Evolutionary conservation across 2,888 invertebrate genomes (phyloP).

Genomic region (Chromoteleia sp.): DNA sequence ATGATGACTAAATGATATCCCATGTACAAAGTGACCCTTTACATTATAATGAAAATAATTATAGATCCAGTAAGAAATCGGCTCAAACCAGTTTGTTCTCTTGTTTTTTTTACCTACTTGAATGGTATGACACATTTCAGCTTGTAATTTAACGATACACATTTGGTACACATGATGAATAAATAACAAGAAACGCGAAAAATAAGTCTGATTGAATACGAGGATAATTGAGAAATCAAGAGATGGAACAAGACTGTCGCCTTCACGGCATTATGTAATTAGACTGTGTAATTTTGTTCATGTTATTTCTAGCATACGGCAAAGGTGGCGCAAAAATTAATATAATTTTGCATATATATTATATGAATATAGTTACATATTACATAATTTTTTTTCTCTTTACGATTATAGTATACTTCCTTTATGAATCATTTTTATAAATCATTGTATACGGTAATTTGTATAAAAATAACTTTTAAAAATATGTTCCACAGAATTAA

Average conservation of each 20-base stretch:
- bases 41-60: constrained; percentile 62
- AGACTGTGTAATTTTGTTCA: constrained; percentile 17
- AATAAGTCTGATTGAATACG: constrained; percentile 53
- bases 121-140: constrained; percentile 51
- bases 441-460: no score
- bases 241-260: constrained; percentile 31
- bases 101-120: constrained; percentile 32
- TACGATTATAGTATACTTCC: no score
- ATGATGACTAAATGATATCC: constrained; percentile 62
- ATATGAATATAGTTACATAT: no score
- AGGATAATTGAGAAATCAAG: constrained; percentile 50
- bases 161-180: constrained; percentile 51
- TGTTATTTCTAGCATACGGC: constrained; percentile 30
- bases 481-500: no score
- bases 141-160: constrained; percentile 44
- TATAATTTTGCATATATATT: no score
- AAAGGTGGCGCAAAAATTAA: background rate
- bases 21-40: constrained; percentile 63
- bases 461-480: no score
- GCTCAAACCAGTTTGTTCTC: constrained; percentile 62
- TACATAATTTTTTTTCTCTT: no score
- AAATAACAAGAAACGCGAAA: constrained; percentile 44
- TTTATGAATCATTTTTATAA: no score
- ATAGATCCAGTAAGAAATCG: constrained; percentile 60
- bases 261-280: constrained; percentile 23